Conservation (phyloP, 2,888 invertebrate species). For the Drosophila kuntzei region DNA sequence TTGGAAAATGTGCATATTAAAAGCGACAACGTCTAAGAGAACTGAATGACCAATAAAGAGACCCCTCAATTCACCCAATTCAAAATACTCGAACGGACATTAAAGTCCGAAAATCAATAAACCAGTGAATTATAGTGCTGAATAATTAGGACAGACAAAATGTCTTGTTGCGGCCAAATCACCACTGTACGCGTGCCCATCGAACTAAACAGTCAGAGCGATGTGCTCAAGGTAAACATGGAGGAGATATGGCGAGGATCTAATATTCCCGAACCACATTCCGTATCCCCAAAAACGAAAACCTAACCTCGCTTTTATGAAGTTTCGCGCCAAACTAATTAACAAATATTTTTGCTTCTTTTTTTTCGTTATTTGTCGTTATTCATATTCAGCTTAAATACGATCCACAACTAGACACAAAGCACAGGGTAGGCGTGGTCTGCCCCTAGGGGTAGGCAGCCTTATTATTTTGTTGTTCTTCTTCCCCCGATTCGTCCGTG, state of each 20-base stretch:
- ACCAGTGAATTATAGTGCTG: constrained; percentile 40
- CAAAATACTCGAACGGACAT: constrained; percentile 3
- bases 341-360: constrained; percentile 47
- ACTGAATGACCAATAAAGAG: constrained; percentile 53
- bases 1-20: constrained; percentile 70
- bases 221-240: constrained; percentile 90
- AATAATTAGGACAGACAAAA: constrained; percentile 70
- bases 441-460: constrained; percentile 66
- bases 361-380: constrained; percentile 31
- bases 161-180: constrained; percentile 90
- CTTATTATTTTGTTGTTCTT: constrained; percentile 7
- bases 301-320: constrained; percentile 45
- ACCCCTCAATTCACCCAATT: constrained; percentile 4
- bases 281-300: background rate
- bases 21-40: constrained; percentile 46
- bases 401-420: constrained; percentile 81
- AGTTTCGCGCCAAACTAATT: constrained; percentile 52
- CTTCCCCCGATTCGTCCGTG: constrained; percentile 28
- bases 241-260: background rate
- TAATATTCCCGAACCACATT: constrained; percentile 11
- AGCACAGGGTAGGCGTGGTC: constrained; percentile 82
- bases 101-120: constrained; percentile 34
- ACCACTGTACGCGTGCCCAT: constrained; percentile 92
- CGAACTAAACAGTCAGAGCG: constrained; percentile 91
- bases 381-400: constrained; percentile 76